phyloP scores from a whole-genome alignment of 2,797 vertebrate species.

The Channa striata region DNA sequence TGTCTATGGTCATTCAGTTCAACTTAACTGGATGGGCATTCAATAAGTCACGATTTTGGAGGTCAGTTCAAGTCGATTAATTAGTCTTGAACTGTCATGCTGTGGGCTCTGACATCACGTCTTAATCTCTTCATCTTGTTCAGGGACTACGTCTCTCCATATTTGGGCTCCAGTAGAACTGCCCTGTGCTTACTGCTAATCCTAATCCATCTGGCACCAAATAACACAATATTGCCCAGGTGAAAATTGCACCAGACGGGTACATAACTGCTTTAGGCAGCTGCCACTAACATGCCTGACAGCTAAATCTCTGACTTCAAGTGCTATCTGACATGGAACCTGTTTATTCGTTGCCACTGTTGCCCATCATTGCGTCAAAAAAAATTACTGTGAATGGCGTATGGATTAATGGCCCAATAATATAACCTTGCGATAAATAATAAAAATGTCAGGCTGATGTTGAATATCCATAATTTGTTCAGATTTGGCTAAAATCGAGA shows the following conservation, averaged over 20 bases:
- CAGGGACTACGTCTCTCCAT: constrained; percentile 51
- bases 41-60: constrained; percentile 6
- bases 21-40: background rate
- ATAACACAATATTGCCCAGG: constrained; percentile 72
- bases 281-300: constrained; percentile 51
- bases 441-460: no score
- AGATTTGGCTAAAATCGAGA: background rate
- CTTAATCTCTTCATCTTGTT: constrained; percentile 78
- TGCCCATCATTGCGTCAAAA: constrained; percentile 4
- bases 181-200: constrained; percentile 68
- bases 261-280: constrained; percentile 57
- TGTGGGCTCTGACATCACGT: constrained; percentile 62
- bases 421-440: no score
- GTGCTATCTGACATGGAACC: constrained; percentile 14
- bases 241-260: constrained; percentile 64
- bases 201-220: constrained; percentile 78
- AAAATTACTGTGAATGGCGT: constrained; percentile 21
- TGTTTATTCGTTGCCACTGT: constrained; percentile 17
- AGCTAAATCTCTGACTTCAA: constrained; percentile 24
- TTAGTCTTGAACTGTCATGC: constrained; percentile 41
- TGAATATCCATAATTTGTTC: no score
- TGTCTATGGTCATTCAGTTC: constrained; percentile 9
- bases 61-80: constrained; percentile 39
- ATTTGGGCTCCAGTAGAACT: constrained; percentile 53
- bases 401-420: constrained; percentile 1